Percentiles rank a stretch among this genome's conserved stretches.
Evolutionary conservation across 2,888 invertebrate genomes (phyloP).

Genomic region (Diarsia mendica): DNA sequence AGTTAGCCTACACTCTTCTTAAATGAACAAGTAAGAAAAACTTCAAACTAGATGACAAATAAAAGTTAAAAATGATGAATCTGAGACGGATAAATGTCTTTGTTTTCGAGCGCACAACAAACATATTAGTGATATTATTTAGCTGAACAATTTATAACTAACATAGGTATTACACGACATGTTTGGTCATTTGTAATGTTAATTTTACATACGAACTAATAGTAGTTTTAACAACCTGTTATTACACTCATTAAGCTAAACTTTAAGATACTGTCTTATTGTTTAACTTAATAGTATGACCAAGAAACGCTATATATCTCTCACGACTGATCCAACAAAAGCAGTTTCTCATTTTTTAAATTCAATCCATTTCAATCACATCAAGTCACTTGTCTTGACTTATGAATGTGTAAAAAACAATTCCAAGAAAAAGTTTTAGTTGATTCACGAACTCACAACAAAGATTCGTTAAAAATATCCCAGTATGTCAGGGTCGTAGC

Average conservation of each 20-base stretch:
- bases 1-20: neutral
- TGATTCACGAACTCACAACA: neutral
- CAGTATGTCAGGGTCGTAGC: slow-evolving; percentile 21
- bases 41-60: neutral
- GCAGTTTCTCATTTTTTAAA: neutral
- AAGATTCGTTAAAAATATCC: neutral
- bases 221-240: slow-evolving; percentile 4
- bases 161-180: neutral
- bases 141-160: neutral
- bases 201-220: slow-evolving; percentile 31
- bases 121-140: slow-evolving; percentile 20
- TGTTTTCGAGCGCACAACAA: slow-evolving; percentile 1
- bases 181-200: slow-evolving; percentile 29
- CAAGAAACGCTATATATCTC: neutral
- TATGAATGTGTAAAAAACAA: neutral
- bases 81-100: neutral
- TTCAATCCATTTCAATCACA: too few species aligned
- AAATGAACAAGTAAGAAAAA: slow-evolving; percentile 10
- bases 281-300: neutral
- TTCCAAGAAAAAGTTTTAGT: neutral
- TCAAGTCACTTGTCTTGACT: neutral
- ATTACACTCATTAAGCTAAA: neutral
- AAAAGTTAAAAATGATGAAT: neutral
- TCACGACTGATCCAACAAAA: neutral
- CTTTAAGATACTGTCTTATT: neutral